Evolutionary conservation across 2,113 vertebrate species (phyloP), one percentile per base, ranked within the genome.

Genomic region (Osmerus eperlanus): DNA sequence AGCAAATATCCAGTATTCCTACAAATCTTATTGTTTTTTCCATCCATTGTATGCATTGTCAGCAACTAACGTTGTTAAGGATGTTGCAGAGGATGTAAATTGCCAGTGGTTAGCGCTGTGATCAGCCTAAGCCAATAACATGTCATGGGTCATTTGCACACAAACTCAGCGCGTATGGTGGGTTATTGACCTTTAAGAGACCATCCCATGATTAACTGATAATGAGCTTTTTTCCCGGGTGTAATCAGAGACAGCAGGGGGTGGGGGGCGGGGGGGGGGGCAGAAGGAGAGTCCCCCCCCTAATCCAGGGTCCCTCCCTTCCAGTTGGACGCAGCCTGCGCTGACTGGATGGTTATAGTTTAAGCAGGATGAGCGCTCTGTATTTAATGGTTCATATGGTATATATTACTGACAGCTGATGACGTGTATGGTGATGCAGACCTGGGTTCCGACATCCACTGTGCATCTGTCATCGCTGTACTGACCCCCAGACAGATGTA

Each of bases 171-270:
- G 14, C 15, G 9, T 56, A 47, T 11, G 68, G 29, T 64, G 62
- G 52, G 14, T 72, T 68, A 28, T 64, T 67, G 66, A 80, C 62
- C 76, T 80, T 72, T 78, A 64, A 82, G 78, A 78, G 67, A 54
- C 3, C 78, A 28, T 80, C 68, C 56, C 60, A 21, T 69, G 68
- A 83, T 72, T 74, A 82, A 87, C 63, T 55, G 76, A 19, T 88
- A 88, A 88, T 89, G 82, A 87, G 89, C 83, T 89, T 90, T 87
- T 72, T 71, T n/a, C 69, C 41, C 9, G 81, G 71, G 80, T 61
- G 28, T 87, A 85, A 86, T 86, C 82, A 83, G 81, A 70, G 65
- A 71, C 87, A 85, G 84, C 72, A 74, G 77, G 32, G 32, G 32
- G 4, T 36, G 32, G 32, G 32, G 32, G 52, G 47, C 7, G 66